Percentiles rank a stretch among this genome's conserved stretches.
Evolutionary conservation across 2,113 vertebrate species (phyloP).

Genomic region (Malaclemys terrapin): DNA sequence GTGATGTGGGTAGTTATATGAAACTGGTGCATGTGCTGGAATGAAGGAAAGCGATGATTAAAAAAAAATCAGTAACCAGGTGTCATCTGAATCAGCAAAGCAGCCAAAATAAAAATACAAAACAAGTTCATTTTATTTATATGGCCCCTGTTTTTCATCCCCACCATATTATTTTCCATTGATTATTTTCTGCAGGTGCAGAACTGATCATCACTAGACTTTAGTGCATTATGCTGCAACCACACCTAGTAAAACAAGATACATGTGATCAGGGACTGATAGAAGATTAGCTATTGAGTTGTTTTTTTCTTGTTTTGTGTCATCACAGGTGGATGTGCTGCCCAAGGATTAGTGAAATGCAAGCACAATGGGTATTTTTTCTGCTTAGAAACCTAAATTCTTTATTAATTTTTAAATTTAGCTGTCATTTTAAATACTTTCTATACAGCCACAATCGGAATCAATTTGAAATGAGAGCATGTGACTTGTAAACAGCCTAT

Average conservation of each 20-base stretch:
- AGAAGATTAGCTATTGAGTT: not conserved
- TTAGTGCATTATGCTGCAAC: not conserved
- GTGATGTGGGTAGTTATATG: not conserved
- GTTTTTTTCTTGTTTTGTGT: not conserved
- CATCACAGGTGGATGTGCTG: fast-evolving
- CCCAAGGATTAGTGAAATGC: not conserved
- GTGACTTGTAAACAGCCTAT: not conserved
- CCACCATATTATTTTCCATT: not conserved
- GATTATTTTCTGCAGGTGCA: not conserved
- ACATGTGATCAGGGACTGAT: not conserved
- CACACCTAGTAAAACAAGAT: not conserved
- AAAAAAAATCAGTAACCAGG: not conserved
- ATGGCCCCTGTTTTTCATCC: not conserved
- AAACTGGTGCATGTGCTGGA: not conserved
- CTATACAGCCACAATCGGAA: not conserved
- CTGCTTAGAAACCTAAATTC: not conserved
- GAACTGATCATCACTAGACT: not conserved
- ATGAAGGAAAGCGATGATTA: not conserved
- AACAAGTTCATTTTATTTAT: not conserved
- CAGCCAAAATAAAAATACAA: not conserved
- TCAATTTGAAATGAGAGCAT: not conserved
- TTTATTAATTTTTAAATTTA: not conserved
- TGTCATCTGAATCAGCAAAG: not conserved
- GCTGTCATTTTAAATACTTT: not conserved
- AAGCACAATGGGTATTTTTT: not conserved